Evolutionary conservation across 2,888 invertebrate genomes (phyloP), one percentile per base, ranked within the genome.

Genomic region (Caenorhabditis sp.): DNA sequence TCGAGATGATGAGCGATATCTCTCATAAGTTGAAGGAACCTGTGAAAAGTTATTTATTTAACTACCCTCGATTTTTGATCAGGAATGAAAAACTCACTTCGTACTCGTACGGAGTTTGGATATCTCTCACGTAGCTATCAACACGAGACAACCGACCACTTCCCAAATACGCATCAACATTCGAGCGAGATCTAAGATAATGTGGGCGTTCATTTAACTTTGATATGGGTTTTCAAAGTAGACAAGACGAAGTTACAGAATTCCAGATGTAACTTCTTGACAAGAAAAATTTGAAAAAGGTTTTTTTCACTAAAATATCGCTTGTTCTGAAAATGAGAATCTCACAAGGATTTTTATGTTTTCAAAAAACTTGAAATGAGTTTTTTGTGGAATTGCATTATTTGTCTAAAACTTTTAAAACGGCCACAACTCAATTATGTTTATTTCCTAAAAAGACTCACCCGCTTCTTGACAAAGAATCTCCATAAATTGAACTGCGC

Each of bases 91-190:
- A 12, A n/a, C 72, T 54, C 43, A 77, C 79, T 77, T 77, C 78
- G 64, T 78, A 84, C 62, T 83, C 85, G 69, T 85, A 86, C 54
- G 74, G 77, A 61, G 79, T 81, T 77, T 86, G 79, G 63, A 86
- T 75, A 61, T 84, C 84, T 62, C 81, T 78, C 59, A 87, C 84
- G 67, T 83, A 86, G 68, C 82, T 84, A 69, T 87, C 86, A 31
- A 86, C 86, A 51, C 86, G 87, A 21, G 86, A 86, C 53, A 87
- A 75, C 58, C 86, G 81, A 12, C 86, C 86, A 36, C 77, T 76
- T 55, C 85, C 85, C 57, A 81, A 69, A 71, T 84, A 86, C 51
- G 83, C 76, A 69, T 86, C 86, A 27, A 86, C 76, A 70, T 84
- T 81, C 63, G 81, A 77, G 59, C 86, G 84, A 36, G 86, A 86